phyloP scores from a whole-genome alignment of 2,888 invertebrate genomes.

The Oxyteleia sp. region DNA sequence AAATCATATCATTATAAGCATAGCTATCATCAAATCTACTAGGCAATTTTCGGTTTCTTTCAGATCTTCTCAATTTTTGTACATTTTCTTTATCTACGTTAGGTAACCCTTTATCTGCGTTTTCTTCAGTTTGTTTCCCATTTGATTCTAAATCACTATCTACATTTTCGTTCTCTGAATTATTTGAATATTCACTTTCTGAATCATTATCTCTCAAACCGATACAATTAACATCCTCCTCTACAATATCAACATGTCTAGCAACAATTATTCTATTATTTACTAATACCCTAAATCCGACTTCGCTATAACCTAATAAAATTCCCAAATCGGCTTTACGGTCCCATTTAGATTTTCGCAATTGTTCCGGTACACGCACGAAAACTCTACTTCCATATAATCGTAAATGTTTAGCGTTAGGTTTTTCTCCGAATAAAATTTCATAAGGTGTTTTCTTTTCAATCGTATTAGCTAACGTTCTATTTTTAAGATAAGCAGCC shows the following conservation, averaged over 20 bases:
- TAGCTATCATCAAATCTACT: conserved; percentile 13
- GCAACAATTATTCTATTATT: conserved; percentile 62
- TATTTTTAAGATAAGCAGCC: conserved; percentile 60
- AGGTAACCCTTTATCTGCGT: not conserved
- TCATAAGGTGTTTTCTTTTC: conserved; percentile 66
- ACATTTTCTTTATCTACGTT: not conserved
- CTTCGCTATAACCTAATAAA: conserved; percentile 62
- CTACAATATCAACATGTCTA: conserved; percentile 67
- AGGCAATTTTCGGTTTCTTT: not conserved
- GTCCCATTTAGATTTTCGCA: conserved; percentile 58
- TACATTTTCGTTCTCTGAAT: too few relatives aligned
- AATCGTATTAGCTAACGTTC: conserved; percentile 56
- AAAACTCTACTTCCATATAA: conserved; percentile 54
- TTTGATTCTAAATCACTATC: too few relatives aligned
- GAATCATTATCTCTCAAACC: conserved; percentile 5
- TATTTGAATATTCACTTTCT: not conserved
- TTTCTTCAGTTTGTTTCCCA: not conserved
- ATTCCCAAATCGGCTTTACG: conserved; percentile 60
- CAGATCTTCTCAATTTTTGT: conserved; percentile 5
- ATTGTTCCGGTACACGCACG: conserved; percentile 41
- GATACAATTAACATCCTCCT: conserved; percentile 50
- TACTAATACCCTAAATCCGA: conserved; percentile 61
- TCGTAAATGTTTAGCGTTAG: conserved; percentile 42
- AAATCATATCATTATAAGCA: too few relatives aligned
- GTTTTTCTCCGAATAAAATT: conserved; percentile 63